Evolutionary conservation across 1,140 invertebrate species (phyloP), one percentile per base, ranked within the genome.

Genomic region (Platorchestia sp.): DNA sequence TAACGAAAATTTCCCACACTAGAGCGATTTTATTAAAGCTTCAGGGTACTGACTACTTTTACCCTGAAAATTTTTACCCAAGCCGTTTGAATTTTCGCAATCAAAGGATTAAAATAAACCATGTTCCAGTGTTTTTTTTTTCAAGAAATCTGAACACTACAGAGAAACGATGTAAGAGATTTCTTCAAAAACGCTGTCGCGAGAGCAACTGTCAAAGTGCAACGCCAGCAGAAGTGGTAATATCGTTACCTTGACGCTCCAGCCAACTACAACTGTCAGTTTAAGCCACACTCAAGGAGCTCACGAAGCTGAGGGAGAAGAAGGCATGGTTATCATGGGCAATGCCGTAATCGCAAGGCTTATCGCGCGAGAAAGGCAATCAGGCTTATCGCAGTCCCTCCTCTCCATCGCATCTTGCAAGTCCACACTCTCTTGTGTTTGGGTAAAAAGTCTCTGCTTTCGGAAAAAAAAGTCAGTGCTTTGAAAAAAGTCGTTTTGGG

Each of bases 311-410:
- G 40, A 45, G 45, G 19, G 87, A 90, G 44, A 93, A 47, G 45
- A 40, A 93, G 45, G 91, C 91, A 44, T 44, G 91, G 10, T 93
- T 93, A 93, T 93, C 91, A 44, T 45, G 43, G 87, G 16, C n/a
- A 41, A 36, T 27, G 87, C 43, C 91, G 43, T 93, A 93, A 93
- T 93, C 91, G 91, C 45, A 47, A 40, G 47, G 91, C 91, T 93
- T 93, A 93, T 93, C 91, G 43, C 43, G 45, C 43, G 22, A 44
- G 43, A 93, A 47, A 42, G 91, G 44, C 91, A 93, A 93, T 93
- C 91, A 93, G 91, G 91, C 91, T 93, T 93, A 93, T 93, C 91
- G 40, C 43, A 42, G 7, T 45, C 45, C 19, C 91, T n/a, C 45
- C 91, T 93, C 43, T 93, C 44, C 91, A 7, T 45, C 45, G 6